Evolutionary conservation across 2,797 vertebrate species (phyloP).

Genomic region (Pteropus rufus): DNA sequence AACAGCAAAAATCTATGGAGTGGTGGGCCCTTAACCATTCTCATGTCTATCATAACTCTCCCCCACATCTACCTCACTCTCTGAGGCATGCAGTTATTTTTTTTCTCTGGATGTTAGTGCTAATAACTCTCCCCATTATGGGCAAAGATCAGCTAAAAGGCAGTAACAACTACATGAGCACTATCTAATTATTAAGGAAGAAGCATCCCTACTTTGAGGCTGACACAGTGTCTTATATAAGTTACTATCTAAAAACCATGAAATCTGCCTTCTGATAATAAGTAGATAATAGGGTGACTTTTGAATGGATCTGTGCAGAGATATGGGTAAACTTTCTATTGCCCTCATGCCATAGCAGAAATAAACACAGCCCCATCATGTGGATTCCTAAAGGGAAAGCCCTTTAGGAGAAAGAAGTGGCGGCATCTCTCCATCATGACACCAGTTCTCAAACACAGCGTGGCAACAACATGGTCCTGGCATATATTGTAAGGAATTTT

Average conservation of each 20-base stretch:
- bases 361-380: rapidly evolving
- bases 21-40: background rate
- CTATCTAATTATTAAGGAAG: background rate
- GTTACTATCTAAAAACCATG: background rate
- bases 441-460: background rate
- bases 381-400: background rate
- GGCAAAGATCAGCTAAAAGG: background rate
- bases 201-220: background rate
- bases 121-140: background rate
- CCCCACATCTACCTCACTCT: background rate
- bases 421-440: background rate
- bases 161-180: background rate
- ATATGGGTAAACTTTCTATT: background rate
- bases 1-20: background rate
- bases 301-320: background rate
- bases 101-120: background rate
- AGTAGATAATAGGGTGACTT: background rate
- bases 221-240: background rate
- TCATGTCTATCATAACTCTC: background rate
- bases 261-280: background rate
- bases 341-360: background rate
- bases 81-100: background rate
- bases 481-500: background rate
- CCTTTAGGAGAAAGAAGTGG: background rate
- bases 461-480: background rate